Evolutionary conservation across 2,888 invertebrate species (phyloP).

Genomic region (Apamea epomidion): DNA sequence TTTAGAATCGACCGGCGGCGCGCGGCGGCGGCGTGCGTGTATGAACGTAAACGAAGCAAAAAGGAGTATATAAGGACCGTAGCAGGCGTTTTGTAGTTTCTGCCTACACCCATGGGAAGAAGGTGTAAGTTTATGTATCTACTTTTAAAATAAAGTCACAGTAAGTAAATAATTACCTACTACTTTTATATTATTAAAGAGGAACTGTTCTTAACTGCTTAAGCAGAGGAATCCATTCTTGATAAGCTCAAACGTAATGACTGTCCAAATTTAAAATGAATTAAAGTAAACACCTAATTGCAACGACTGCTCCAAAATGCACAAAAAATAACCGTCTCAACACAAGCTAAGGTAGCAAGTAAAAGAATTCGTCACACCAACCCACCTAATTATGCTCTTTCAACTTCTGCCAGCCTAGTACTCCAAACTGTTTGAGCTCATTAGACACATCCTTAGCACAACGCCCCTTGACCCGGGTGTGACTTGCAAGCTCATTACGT

Average conservation of each 20-base stretch:
- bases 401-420: conserved; percentile 29
- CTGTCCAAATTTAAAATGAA: not conserved
- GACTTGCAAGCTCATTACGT: conserved; percentile 50
- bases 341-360: not conserved
- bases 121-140: too few species aligned
- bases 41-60: too few species aligned
- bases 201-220: not conserved
- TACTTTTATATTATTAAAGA: not conserved
- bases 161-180: not conserved
- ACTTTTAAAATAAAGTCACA: not conserved
- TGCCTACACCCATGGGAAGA: too few species aligned
- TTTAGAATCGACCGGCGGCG: too few species aligned
- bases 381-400: conserved; percentile 33
- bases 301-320: not conserved
- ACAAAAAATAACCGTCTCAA: not conserved
- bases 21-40: too few species aligned
- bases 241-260: not conserved
- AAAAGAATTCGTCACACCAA: not conserved
- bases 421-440: conserved; percentile 36
- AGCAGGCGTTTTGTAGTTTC: too few species aligned
- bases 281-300: not conserved
- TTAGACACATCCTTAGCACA: conserved; percentile 59
- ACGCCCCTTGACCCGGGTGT: conserved; percentile 61
- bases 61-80: too few species aligned
- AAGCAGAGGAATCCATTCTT: not conserved